A percentile compares a stretch with the other conserved stretches of the same genome.
Conservation (phyloP, 2,888 invertebrate genomes). For the Endotricha flammealis region DNA sequence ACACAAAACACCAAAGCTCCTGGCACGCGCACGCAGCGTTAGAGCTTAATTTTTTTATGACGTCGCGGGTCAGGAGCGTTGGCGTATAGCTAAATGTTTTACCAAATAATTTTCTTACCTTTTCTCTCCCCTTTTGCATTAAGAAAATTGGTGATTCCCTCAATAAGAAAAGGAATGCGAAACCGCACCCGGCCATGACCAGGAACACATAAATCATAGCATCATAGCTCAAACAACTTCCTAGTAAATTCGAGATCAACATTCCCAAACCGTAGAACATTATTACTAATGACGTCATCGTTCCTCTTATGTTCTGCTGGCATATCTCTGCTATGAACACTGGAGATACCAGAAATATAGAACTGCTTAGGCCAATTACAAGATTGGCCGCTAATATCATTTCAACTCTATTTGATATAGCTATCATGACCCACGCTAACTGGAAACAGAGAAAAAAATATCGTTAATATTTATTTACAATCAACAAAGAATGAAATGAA, state of each 20-base stretch:
- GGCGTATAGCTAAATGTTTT: not conserved
- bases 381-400: conserved; percentile 40
- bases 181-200: conserved; percentile 28
- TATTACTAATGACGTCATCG: conserved; percentile 43
- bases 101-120: conserved; percentile 29
- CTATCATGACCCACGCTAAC: conserved; percentile 48
- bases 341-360: conserved; percentile 36
- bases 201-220: conserved; percentile 42
- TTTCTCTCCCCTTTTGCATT: conserved; percentile 46
- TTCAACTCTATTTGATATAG: conserved; percentile 36
- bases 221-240: conserved; percentile 43
- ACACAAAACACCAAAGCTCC: no score
- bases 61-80: no score
- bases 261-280: conserved; percentile 47
- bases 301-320: conserved; percentile 52
- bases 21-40: no score
- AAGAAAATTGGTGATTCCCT: conserved; percentile 51
- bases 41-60: no score
- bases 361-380: conserved; percentile 44
- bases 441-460: conserved; percentile 28
- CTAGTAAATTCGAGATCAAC: conserved; percentile 49
- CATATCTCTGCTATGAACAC: conserved; percentile 54
- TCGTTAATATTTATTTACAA: no score
- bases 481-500: no score
- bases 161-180: conserved; percentile 29